Evolutionary conservation across 2,888 invertebrate genomes (phyloP).

Genomic region (Luffia ferchaultella): DNA sequence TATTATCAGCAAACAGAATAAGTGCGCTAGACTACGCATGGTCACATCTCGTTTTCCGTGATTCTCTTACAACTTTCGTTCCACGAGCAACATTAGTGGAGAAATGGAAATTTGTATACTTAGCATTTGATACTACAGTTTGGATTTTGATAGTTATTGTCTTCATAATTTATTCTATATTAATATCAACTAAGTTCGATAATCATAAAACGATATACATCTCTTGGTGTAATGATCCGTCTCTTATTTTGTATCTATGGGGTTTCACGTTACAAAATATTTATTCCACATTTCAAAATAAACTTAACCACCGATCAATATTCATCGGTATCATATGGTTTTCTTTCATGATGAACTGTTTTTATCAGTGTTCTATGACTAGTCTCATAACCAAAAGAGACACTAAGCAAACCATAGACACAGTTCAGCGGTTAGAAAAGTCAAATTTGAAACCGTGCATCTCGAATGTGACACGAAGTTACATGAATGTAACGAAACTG

Average conservation of each 20-base stretch:
- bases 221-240: background rate
- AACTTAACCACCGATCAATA: constrained; percentile 2
- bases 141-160: background rate
- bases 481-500: background rate
- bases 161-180: background rate
- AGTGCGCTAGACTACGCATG: constrained; percentile 7
- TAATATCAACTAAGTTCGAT: background rate
- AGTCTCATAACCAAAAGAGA: constrained; percentile 9
- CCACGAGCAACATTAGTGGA: constrained; percentile 6
- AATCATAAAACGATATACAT: background rate
- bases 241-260: constrained; percentile 2
- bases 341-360: constrained; percentile 7
- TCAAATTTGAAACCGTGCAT: constrained; percentile 11
- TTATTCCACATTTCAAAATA: background rate
- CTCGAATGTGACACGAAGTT: background rate
- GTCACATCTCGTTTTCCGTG: constrained; percentile 10
- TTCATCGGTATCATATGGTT: constrained; percentile 12
- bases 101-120: constrained; percentile 11
- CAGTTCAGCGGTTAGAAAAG: constrained; percentile 2
- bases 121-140: background rate
- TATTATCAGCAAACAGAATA: constrained; percentile 6
- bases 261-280: background rate
- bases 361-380: constrained; percentile 10
- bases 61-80: constrained; percentile 5
- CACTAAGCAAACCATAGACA: constrained; percentile 4